Evolutionary conservation across 2,113 vertebrate genomes (phyloP).

Genomic region (Arvicanthis niloticus): DNA sequence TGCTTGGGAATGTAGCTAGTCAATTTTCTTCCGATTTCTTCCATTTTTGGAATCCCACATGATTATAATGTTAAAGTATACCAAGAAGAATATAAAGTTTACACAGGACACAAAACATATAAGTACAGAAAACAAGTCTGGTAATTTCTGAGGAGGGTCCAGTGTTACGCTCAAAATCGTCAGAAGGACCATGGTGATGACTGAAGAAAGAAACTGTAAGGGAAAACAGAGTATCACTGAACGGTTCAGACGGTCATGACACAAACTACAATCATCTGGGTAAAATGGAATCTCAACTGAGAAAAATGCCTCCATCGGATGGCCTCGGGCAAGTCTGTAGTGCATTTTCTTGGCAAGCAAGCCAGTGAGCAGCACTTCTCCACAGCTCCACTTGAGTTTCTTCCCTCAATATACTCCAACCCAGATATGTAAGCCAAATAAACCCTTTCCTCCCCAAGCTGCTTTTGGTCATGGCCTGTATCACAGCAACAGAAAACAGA

Average conservation of each 20-base stretch:
- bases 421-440: neutral
- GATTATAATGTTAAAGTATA: constrained; percentile 93
- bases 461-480: neutral
- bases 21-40: constrained; percentile 92
- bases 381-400: neutral
- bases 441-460: neutral
- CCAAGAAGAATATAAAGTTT: constrained; percentile 91
- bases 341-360: neutral
- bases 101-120: constrained; percentile 91
- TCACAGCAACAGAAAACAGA: neutral
- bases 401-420: neutral
- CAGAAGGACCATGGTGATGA: constrained; percentile 89
- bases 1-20: constrained; percentile 79
- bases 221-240: neutral
- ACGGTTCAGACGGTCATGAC: neutral
- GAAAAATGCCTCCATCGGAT: neutral
- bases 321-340: neutral
- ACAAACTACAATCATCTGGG: neutral
- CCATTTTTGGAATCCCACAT: constrained; percentile 88
- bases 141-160: constrained; percentile 90
- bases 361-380: neutral
- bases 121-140: constrained; percentile 93
- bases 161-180: constrained; percentile 85
- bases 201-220: constrained; percentile 92
- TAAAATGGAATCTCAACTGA: neutral